Base-by-base conservation (phyloP, 2,888 invertebrate genomes). In the Gari tellinella region DNA sequence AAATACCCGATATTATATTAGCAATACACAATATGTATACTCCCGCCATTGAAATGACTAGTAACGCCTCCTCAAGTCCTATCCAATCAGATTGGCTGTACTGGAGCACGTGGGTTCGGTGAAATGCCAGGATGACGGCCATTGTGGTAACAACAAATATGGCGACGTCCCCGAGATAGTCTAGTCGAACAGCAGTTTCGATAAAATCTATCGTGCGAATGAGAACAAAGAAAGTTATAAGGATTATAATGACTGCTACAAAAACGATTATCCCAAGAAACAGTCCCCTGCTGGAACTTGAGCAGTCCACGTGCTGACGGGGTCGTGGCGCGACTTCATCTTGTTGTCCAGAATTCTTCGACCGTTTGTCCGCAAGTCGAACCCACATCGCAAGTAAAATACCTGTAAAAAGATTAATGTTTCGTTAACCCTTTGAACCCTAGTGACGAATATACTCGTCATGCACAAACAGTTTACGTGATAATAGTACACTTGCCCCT, bases 321-420 rank as follows among this genome's bases (percentile, higher is more conserved):
- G 55, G 55, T 46, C 65, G 51, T 63, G 60, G 48, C 2, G 49
- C 40, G 45, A 61, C 56, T n/a, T 38, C 53, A 3, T 51, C 41
- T n/a, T 14, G 3, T 51, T 62, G 23, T 56, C 48, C 7, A 61
- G 55, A 19, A 41, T 49, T 49, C 65, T 67, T 5, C 52, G 26
- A 31, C 17, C n/a, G 4, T 14, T n/a, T 17, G 5, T 26, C n/a
- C 8, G 95, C 95, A 65, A 96, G 95, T 86, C 95, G 95, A 82
- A 94, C 96, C 98, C 98, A 98, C 97, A 98, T 98, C 60, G 97
- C 96, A 92, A 97, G 98, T 88, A 98, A 95, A 45, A 98, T 97
- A 58, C 97, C 90, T 90, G 80, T 5, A 84, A 60, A n/a, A 12
- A 25, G 17, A 21, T 1, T 31, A n/a, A 10, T 8, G 19, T n/a